Conservation (phyloP, 2,888 invertebrate genomes). For the Macrophya alboannulata region DNA sequence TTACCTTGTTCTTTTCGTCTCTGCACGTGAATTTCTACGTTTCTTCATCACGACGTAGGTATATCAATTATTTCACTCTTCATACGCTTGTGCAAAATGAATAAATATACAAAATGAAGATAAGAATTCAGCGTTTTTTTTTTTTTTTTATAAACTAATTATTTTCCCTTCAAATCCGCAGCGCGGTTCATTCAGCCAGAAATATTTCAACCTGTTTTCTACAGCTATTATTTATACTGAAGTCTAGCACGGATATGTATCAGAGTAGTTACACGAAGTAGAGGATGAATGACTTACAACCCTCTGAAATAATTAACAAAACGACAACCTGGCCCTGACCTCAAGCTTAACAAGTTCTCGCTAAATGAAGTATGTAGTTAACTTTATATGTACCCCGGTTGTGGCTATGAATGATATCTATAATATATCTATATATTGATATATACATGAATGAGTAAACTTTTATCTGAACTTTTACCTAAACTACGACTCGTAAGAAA, state of each 20-base stretch:
- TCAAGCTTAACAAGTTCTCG: not conserved
- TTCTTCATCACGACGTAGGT: too few species aligned
- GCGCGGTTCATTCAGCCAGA: not conserved
- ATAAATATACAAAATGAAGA: not conserved
- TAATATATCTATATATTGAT: too few species aligned
- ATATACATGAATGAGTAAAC: too few species aligned
- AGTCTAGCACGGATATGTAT: not conserved
- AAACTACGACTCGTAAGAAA: too few species aligned
- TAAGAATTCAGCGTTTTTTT: not conserved
- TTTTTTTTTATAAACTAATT: not conserved
- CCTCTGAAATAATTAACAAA: conserved; percentile 33
- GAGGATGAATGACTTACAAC: conserved; percentile 38
- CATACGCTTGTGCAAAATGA: not conserved
- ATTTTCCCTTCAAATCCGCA: not conserved
- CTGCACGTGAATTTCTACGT: not conserved
- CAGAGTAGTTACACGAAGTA: not conserved
- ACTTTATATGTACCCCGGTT: not conserved
- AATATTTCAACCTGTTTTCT: conserved; percentile 15
- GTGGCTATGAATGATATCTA: too few species aligned
- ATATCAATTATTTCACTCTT: not conserved
- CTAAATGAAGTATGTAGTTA: not conserved
- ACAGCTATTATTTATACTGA: not conserved
- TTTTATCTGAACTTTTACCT: too few species aligned
- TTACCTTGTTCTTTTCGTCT: not conserved
- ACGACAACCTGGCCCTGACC: not conserved